A percentile compares a stretch with the other conserved stretches of the same genome.
Evolutionary conservation across 2,113 vertebrate genomes (phyloP).

Genomic region (Phycodurus eques): DNA sequence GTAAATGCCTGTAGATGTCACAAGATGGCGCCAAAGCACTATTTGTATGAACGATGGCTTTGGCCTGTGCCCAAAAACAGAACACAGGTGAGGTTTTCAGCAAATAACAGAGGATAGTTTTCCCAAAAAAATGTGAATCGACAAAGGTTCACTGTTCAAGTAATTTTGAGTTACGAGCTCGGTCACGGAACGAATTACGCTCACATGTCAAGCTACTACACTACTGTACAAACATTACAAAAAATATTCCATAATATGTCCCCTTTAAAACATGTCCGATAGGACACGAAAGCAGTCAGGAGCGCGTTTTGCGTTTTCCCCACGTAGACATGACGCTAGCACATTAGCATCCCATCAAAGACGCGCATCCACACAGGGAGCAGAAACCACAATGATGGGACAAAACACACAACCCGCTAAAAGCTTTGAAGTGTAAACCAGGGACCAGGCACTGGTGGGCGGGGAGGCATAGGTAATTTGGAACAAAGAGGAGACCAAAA

Average conservation of each 20-base stretch:
- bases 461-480: slow-evolving; percentile 6
- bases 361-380: slow-evolving; percentile 22
- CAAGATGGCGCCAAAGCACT: no score
- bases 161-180: neutral
- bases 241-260: no score
- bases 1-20: no score
- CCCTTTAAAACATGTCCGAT: neutral
- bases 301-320: neutral
- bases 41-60: no score
- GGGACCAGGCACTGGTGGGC: slow-evolving; percentile 11
- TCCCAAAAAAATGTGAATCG: no score
- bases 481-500: slow-evolving; percentile 27
- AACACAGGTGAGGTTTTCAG: no score
- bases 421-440: slow-evolving; percentile 55
- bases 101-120: no score
- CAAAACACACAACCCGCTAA: slow-evolving; percentile 42
- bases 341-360: slow-evolving; percentile 44
- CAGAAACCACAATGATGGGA: slow-evolving; percentile 28
- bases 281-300: neutral
- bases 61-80: no score
- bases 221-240: neutral
- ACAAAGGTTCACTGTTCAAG: slow-evolving; percentile 5
- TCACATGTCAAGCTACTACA: no score
- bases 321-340: neutral
- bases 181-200: no score